Evolutionary conservation across 2,113 vertebrate genomes (phyloP).

Genomic region (Siphamia tubifer): DNA sequence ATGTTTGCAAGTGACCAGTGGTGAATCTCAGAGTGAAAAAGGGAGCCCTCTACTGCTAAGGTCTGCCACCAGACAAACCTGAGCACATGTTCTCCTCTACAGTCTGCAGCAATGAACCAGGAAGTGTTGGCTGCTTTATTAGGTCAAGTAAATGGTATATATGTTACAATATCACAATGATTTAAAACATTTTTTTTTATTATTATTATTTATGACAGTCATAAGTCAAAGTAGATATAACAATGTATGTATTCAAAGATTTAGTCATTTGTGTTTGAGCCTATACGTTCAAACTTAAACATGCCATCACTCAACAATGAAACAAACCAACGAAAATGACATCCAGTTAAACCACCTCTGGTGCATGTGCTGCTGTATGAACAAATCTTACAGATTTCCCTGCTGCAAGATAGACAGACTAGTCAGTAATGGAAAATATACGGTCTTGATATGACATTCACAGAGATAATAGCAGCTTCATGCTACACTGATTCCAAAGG

Average conservation of each 20-base stretch:
- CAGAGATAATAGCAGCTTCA: conserved; percentile 55
- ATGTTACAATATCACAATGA: too few species aligned
- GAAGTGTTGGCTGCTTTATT: conserved; percentile 15
- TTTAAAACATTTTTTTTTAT: too few species aligned
- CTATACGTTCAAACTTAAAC: conserved; percentile 1
- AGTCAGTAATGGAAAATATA: conserved; percentile 53
- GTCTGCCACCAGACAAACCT: not conserved
- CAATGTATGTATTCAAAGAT: not conserved
- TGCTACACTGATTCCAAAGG: conserved; percentile 44
- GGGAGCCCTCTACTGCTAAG: conserved; percentile 47
- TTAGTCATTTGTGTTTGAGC: not conserved
- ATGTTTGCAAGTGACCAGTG: not conserved
- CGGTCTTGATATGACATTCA: conserved; percentile 46
- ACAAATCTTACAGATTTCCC: conserved; percentile 35
- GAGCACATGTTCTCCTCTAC: not conserved
- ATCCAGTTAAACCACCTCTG: conserved; percentile 25
- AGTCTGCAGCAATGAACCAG: conserved; percentile 1
- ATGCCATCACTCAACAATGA: conserved; percentile 26
- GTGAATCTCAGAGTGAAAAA: conserved; percentile 23
- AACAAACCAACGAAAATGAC: conserved; percentile 27
- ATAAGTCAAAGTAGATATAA: not conserved
- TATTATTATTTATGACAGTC: too few species aligned
- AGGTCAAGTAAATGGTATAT: not conserved
- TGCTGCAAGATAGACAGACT: conserved; percentile 37
- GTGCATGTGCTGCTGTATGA: conserved; percentile 33